Percentiles rank a stretch among this genome's conserved stretches.
Evolutionary conservation across 1,140 invertebrate species (phyloP).

Genomic region (Drosophila melanica): DNA sequence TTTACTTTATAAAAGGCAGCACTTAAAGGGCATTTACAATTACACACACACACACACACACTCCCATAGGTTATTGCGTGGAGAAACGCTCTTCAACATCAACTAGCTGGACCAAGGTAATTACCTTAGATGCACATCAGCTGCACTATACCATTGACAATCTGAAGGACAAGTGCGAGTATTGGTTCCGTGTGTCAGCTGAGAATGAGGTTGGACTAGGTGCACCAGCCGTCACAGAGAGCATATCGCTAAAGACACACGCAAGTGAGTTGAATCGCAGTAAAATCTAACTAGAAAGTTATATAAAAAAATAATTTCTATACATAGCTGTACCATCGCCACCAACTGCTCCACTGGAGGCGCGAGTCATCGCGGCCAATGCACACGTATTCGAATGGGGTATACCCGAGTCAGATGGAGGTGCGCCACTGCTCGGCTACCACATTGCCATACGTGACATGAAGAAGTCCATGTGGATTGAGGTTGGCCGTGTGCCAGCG

Average conservation of each 20-base stretch:
- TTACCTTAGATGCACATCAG: conserved; percentile 91
- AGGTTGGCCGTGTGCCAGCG: conserved; percentile 93
- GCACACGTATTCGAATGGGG: conserved; percentile 96
- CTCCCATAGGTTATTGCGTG: conserved; percentile 92
- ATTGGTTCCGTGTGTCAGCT: conserved; percentile 95
- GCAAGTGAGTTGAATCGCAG: conserved; percentile 90
- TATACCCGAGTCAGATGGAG: conserved; percentile 96
- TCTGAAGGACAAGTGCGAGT: conserved; percentile 94
- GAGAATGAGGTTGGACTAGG: conserved; percentile 95
- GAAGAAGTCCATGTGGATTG: conserved; percentile 98
- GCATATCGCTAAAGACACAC: conserved; percentile 94
- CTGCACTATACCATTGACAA: conserved; percentile 92
- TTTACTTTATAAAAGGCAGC: not conserved
- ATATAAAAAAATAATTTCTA: too few species aligned
- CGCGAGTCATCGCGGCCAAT: conserved; percentile 91
- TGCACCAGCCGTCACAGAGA: conserved; percentile 90
- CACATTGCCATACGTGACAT: conserved; percentile 96
- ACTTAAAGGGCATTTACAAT: not conserved
- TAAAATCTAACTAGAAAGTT: not conserved
- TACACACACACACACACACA: not conserved
- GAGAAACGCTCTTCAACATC: conserved; percentile 92
- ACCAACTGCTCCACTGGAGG: conserved; percentile 94
- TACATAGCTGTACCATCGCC: conserved; percentile 92
- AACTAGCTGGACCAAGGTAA: conserved; percentile 95
- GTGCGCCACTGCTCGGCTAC: conserved; percentile 94